Base-by-base conservation (phyloP, 2,888 invertebrate species). In the Oxytorus armatus region DNA sequence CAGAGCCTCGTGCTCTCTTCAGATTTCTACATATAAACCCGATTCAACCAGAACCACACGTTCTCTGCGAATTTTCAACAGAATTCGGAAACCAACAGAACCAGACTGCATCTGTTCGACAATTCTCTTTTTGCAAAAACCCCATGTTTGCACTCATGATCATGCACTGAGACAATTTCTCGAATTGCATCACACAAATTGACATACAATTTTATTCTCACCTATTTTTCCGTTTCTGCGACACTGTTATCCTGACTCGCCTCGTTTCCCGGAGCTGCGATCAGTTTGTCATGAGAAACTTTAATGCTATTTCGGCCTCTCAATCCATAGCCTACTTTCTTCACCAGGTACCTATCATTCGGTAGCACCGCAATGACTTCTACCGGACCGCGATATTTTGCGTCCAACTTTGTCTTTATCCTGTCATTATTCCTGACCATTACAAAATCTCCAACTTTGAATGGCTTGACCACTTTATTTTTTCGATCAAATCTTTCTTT, bases 401-500 rank as follows among this genome's bases (percentile, higher is more conserved):
- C 61, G 11, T 61, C 61, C 0, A 61, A n/a, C 11, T n/a, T n/a
- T n/a, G n/a, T n/a, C n/a, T n/a, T n/a, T n/a, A n/a, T n/a, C n/a
- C n/a, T n/a, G n/a, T n/a, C n/a, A n/a, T n/a, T n/a, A n/a, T n/a
- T n/a, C n/a, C n/a, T n/a, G n/a, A n/a, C n/a, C n/a, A n/a, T n/a
- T n/a, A n/a, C n/a, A n/a, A n/a, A n/a, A n/a, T n/a, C n/a, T n/a
- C n/a, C n/a, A n/a, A n/a, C n/a, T n/a, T 75, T 72, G 61, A 65
- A 29, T 49, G 51, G 51, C n/a, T 18, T 47, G 1, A 65, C 44
- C 55, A 16, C 25, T 39, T 72, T 63, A 47, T 76, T 29, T 42
- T 73, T 76, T 21, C 55, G 36, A 76, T 69, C 61, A 42, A 79
- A 44, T 47, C 70, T 66, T 66, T 59, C 75, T 70, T 47, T 57